Evolutionary conservation across 2,113 vertebrate species (phyloP).

Genomic region (Talpa occidentalis): DNA sequence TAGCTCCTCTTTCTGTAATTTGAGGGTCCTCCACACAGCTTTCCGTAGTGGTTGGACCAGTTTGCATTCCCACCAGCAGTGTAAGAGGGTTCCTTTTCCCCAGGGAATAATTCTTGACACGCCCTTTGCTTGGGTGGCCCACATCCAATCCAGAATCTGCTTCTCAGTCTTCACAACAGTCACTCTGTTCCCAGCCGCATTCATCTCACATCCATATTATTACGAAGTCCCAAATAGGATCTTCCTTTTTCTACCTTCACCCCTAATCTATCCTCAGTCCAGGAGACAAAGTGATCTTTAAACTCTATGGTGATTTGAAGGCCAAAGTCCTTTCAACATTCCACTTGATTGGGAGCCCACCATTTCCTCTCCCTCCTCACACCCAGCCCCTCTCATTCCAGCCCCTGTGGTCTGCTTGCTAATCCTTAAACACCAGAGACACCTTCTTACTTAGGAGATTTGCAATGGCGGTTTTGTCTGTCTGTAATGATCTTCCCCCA

Average conservation of each 20-base stretch:
- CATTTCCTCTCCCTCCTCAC: background rate
- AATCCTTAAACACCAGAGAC: background rate
- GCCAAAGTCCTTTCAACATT: background rate
- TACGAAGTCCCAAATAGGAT: background rate
- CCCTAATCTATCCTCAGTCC: background rate
- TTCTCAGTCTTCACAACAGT: fast-evolving
- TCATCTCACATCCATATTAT: background rate
- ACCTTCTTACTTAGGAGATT: background rate
- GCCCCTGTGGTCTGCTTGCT: background rate
- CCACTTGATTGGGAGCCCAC: fast-evolving
- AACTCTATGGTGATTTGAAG: background rate
- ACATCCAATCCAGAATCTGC: background rate
- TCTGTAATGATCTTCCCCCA: background rate
- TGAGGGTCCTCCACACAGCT: too few species aligned
- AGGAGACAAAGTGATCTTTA: background rate
- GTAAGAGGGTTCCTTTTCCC: too few species aligned
- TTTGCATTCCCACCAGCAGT: too few species aligned
- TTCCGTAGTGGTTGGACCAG: too few species aligned
- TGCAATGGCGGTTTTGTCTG: background rate
- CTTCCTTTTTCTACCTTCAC: background rate
- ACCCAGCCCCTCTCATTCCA: background rate
- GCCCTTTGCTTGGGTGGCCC: background rate
- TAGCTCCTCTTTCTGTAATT: too few species aligned
- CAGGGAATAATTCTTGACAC: background rate
- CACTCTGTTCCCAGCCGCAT: background rate